Percentiles rank a stretch among this genome's conserved stretches.
These are phyloP conservation scores for Fringilla coelebs DNA, from an alignment of 2,797 vertebrate genomes.

Conservation along the genomic window DNA sequence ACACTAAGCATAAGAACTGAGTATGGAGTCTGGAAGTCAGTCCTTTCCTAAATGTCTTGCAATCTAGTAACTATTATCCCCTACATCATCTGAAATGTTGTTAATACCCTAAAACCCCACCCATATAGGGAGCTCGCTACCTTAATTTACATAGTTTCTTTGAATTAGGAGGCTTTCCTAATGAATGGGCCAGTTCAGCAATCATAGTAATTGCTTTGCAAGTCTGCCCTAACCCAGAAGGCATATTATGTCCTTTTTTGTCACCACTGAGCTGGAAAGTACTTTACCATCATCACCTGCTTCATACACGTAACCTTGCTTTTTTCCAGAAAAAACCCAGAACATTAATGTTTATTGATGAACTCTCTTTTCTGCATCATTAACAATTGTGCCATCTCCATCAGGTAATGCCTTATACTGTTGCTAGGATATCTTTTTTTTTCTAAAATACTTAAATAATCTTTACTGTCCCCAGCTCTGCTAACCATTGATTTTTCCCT, in stretches of 20 bases:
- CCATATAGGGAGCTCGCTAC: accelerated
- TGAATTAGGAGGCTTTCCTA: background rate
- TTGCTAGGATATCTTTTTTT: slow-evolving; percentile 38
- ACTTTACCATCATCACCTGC: background rate
- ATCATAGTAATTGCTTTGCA: background rate
- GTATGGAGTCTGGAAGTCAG: background rate
- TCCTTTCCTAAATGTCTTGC: background rate
- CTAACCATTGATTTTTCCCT: slow-evolving; percentile 42
- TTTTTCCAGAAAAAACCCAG: background rate
- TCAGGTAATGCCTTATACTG: background rate
- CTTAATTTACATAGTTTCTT: background rate
- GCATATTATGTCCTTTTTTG: background rate
- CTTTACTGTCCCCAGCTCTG: slow-evolving; percentile 26
- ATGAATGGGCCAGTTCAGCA: background rate
- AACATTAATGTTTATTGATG: slow-evolving; percentile 40
- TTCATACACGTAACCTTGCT: background rate
- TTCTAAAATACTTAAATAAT: slow-evolving; percentile 49
- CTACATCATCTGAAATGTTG: background rate
- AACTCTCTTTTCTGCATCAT: slow-evolving; percentile 33
- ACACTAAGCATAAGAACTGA: background rate
- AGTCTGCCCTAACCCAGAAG: background rate
- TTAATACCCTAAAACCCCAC: background rate
- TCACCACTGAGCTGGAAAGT: background rate
- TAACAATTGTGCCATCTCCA: slow-evolving; percentile 21
- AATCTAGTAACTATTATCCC: background rate